phyloP scores from a whole-genome alignment of 2,888 invertebrate species.

The Zeuzera pyrina region DNA sequence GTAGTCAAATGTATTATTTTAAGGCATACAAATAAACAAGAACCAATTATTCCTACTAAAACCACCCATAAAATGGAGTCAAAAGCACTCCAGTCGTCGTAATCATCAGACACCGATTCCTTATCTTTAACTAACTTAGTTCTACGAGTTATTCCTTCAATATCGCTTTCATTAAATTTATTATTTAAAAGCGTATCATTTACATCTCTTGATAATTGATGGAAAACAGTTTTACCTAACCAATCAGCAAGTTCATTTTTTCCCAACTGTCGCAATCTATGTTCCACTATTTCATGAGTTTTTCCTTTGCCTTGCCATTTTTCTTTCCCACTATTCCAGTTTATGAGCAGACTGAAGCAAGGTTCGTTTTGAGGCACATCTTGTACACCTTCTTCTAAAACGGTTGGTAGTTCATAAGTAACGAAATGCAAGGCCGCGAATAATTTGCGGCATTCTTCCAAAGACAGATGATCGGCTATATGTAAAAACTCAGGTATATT shows the following conservation, averaged over 20 bases:
- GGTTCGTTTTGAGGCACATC: constrained; percentile 61
- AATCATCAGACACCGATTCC: too few relatives aligned
- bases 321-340: constrained; percentile 65
- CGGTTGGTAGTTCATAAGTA: constrained; percentile 30
- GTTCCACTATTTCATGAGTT: constrained; percentile 69
- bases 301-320: constrained; percentile 66
- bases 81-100: too few relatives aligned
- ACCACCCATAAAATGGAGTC: too few relatives aligned
- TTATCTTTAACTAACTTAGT: constrained; percentile 19
- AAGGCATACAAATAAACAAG: too few relatives aligned
- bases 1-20: too few relatives aligned
- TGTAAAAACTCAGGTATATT: constrained; percentile 42
- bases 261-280: constrained; percentile 72
- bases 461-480: constrained; percentile 69
- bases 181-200: constrained; percentile 33
- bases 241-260: constrained; percentile 73
- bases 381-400: constrained; percentile 30
- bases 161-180: constrained; percentile 15
- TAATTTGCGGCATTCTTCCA: constrained; percentile 71
- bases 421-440: constrained; percentile 71
- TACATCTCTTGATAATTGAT: constrained; percentile 64
- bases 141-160: constrained; percentile 13
- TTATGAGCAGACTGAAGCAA: constrained; percentile 70
- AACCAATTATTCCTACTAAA: too few relatives aligned
- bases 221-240: constrained; percentile 72